phyloP scores from a whole-genome alignment of 2,888 invertebrate species.

The Metellina segmentata region DNA sequence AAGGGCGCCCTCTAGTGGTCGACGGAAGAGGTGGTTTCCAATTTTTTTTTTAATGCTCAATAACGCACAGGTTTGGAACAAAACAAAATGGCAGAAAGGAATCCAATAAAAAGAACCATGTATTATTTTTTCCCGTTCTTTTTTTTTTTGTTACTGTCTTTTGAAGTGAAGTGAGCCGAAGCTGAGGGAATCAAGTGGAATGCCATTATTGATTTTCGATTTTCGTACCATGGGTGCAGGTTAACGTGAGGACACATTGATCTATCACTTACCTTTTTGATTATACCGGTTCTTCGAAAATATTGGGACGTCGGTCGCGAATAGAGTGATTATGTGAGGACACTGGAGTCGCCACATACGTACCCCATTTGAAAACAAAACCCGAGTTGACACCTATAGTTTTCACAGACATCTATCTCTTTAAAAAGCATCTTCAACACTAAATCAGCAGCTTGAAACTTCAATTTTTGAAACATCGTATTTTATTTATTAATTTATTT shows the following conservation, averaged over 20 bases:
- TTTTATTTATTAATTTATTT: too few relatives aligned
- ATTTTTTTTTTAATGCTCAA: conserved; percentile 33
- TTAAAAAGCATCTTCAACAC: too few relatives aligned
- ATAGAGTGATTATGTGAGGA: conserved; percentile 30
- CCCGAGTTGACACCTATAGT: too few relatives aligned
- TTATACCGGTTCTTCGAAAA: conserved; percentile 26
- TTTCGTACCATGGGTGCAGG: conserved; percentile 32
- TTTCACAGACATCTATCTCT: too few relatives aligned
- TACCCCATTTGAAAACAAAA: too few relatives aligned
- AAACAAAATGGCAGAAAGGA: conserved; percentile 29
- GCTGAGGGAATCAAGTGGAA: conserved; percentile 56
- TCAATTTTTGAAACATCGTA: too few relatives aligned
- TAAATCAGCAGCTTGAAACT: too few relatives aligned
- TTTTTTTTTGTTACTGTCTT: not conserved
- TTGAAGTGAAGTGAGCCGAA: conserved; percentile 13
- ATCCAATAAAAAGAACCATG: conserved; percentile 31
- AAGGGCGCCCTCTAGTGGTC: conserved; percentile 29
- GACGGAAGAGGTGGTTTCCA: conserved; percentile 31
- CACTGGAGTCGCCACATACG: too few relatives aligned
- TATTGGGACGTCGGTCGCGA: not conserved
- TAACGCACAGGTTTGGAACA: conserved; percentile 14
- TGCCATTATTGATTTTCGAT: conserved; percentile 72
- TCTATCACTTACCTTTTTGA: conserved; percentile 47
- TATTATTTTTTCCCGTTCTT: conserved; percentile 2
- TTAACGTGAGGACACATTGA: conserved; percentile 54